Evolutionary conservation across 2,797 vertebrate genomes (phyloP), one percentile per base, ranked within the genome.

Genomic region (Malacoraja senta): DNA sequence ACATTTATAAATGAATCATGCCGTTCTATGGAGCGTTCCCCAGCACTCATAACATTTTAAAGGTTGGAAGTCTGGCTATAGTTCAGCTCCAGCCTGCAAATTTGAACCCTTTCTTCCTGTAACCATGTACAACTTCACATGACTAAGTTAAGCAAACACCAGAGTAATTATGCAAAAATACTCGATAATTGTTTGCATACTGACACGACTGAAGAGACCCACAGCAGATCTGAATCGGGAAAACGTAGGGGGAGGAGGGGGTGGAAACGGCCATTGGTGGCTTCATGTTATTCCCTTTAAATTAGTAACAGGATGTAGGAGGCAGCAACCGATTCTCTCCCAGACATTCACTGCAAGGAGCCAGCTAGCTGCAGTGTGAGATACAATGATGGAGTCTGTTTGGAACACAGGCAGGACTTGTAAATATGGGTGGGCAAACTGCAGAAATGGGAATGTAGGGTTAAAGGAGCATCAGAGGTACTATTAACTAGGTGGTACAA

Each of bases 161-260:
- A 92, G 32, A 72, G 71, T 68, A 88, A 76, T 76, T 92, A 53
- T 6, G 44, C 38, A 76, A 38, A 76, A 74, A 71, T 72, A 72
- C 24, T 44, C 68, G 21, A 15, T 72, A 91, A 92, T 76, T 92
- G 71, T 92, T 92, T 92, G 53, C 90, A 91, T 53, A 76, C 44
- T 53, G 44, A 74, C 53, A 35, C 71, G 44, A 53, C 44, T 74
- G 74, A 53, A 44, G 71, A 2, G 24, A 76, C 38, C 6, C 21
- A 29, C 26, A 53, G 35, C 44, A 76, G 35, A 92, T 74, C 38
- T 74, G 38, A 74, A 76, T 44, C n/a, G 26, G 29, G 72, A 72
- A 74, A 53, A 92, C 8, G 7, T 92, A 2, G 3, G 44, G 8
- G 26, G 72, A 13, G 71, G 38, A 10, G 38, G 26, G 32, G 15